These are phyloP conservation scores for Patella depressa DNA, from an alignment of 2,888 invertebrate species.

Conservation along the genomic window DNA sequence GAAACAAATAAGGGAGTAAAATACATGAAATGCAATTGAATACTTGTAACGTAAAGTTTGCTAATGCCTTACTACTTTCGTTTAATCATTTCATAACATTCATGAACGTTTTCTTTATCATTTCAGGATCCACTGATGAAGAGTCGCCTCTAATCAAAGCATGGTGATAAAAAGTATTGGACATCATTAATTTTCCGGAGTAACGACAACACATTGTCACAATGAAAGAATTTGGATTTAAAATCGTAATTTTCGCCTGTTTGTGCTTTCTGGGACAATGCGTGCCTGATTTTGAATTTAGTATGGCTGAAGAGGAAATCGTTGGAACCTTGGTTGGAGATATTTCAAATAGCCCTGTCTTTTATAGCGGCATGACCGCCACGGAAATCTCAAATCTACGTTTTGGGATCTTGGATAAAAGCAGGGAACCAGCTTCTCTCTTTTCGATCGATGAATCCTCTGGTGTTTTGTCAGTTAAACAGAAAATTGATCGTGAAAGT, in stretches of 20 bases:
- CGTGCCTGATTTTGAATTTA: constrained; percentile 33
- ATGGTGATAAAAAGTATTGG: no score
- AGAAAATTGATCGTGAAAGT: constrained; percentile 45
- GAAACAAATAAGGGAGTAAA: no score
- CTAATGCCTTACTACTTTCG: no score
- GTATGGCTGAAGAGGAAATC: constrained; percentile 43
- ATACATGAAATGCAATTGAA: no score
- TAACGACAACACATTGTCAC: neutral
- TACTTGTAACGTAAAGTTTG: no score
- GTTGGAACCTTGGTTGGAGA: constrained; percentile 46
- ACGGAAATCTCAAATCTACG: constrained; percentile 46
- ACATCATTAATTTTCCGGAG: no score
- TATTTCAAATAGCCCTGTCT: constrained; percentile 42
- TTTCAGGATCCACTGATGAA: no score
- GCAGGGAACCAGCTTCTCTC: constrained; percentile 44
- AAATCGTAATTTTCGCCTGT: neutral
- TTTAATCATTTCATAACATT: no score
- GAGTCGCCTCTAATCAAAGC: no score
- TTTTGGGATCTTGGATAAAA: constrained; percentile 50
- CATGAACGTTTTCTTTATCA: no score
- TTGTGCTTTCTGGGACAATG: neutral
- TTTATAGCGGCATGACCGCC: constrained; percentile 41
- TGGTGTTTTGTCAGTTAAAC: constrained; percentile 41
- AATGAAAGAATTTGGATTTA: neutral
- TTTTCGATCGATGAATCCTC: constrained; percentile 46